Evolutionary conservation across 2,888 invertebrate genomes (phyloP), one percentile per base, ranked within the genome.

Genomic region (Electrophaes corylata): DNA sequence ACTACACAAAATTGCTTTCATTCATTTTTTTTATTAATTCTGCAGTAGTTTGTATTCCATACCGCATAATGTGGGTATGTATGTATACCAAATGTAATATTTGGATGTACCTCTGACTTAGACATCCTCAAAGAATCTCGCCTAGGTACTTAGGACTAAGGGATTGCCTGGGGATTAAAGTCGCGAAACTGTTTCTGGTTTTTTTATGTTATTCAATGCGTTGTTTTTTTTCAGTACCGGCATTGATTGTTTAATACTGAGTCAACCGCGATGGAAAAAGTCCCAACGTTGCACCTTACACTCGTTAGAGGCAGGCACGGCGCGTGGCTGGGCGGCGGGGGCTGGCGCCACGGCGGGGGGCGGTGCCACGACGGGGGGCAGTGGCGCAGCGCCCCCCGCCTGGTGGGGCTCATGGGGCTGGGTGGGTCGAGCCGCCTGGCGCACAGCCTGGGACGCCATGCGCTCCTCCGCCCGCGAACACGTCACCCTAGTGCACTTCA

Each of bases 261-360:
- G 94, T 75, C 96, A 96, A 82, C 95, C 96, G 39, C 93, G 96
- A 64, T 96, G 95, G 85, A 97, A 97, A 81, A 98, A 98, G 81
- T 97, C 97, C 65, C 95, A 96, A 70, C 93, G 98, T 50, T 98
- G 98, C 89, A 94, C 95, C 11, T 90, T 98, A 51, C 98, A 98
- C 87, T 98, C 98, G 11, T 89, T 98, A 69, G 98, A 98, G 81
- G 96, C 97, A 14, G 97, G 97, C 66, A 93, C 96, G 29, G 95
- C 95, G 63, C 93, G 96, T 59, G 95, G 87, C 0, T 96, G 96
- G 71, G 94, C 71, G 20, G 62, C 92, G 93, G 94, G 95, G 93
- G 94, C 95, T 84, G 93, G 94, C 51, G 26, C 6, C 26, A 45
- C 95, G 94, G 31, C 52, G 8, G 53, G 59, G 52, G 94, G 64